phyloP scores from a whole-genome alignment of 2,888 invertebrate genomes.

The Noctua pronuba region DNA sequence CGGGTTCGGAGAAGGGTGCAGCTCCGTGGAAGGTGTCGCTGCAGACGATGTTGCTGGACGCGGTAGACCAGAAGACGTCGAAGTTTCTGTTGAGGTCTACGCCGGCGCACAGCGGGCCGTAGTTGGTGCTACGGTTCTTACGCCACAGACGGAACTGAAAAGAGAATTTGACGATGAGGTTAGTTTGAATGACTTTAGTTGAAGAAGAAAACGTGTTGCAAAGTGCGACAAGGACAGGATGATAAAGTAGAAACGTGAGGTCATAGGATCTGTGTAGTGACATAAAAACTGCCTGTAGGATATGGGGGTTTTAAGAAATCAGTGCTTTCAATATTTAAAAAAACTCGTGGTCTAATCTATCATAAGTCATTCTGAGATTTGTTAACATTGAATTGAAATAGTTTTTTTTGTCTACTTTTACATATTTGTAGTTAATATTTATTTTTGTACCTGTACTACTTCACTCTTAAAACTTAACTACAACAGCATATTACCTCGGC shows the following conservation, averaged over 20 bases:
- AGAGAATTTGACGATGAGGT: neutral
- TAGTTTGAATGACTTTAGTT: neutral
- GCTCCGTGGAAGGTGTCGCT: slow-evolving; percentile 91
- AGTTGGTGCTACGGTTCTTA: slow-evolving; percentile 89
- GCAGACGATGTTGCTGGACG: slow-evolving; percentile 87
- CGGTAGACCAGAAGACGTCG: slow-evolving; percentile 91
- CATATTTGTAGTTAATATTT: neutral
- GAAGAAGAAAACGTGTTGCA: neutral
- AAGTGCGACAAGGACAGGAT: neutral
- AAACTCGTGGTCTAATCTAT: neutral
- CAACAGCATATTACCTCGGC: neutral
- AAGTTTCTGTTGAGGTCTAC: slow-evolving; percentile 94
- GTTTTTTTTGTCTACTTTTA: neutral
- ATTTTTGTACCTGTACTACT: neutral
- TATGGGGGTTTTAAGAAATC: neutral
- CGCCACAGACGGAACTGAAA: slow-evolving; percentile 91
- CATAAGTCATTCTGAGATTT: neutral
- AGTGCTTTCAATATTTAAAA: neutral
- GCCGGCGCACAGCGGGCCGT: slow-evolving; percentile 88
- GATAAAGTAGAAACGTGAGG: neutral
- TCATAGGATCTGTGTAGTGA: neutral
- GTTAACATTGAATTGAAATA: too few species aligned
- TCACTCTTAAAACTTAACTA: neutral
- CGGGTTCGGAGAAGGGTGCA: slow-evolving; percentile 92
- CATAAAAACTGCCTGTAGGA: neutral